Conservation (phyloP, 1,140 invertebrate species). For the Sesamia nonagrioides region DNA sequence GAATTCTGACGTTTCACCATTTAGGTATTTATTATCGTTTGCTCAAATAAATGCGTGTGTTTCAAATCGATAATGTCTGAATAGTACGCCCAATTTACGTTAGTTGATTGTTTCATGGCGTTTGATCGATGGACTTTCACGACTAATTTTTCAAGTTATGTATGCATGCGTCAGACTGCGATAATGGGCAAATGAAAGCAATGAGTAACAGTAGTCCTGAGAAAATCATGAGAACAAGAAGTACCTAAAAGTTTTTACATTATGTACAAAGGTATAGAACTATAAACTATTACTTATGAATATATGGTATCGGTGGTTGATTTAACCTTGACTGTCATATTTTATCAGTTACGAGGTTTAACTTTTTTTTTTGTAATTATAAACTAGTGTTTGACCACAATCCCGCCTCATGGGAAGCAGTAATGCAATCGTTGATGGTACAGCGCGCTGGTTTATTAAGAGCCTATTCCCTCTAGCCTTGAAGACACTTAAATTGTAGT, state of each 20-base stretch:
- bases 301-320: not conserved
- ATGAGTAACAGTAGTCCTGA: constrained; percentile 1
- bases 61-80: constrained; percentile 41
- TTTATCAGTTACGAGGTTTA: not conserved
- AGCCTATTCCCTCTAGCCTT: too few relatives aligned
- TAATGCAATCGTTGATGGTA: too few relatives aligned
- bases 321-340: constrained; percentile 13
- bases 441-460: too few relatives aligned
- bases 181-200: constrained; percentile 29
- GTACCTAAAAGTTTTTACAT: not conserved
- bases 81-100: constrained; percentile 34
- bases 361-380: too few relatives aligned
- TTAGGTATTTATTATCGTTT: constrained; percentile 33
- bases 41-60: constrained; percentile 36
- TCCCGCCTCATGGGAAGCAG: too few relatives aligned
- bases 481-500: too few relatives aligned
- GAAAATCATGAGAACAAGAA: not conserved
- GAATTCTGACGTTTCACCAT: constrained; percentile 33
- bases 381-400: too few relatives aligned
- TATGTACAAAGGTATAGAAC: not conserved
- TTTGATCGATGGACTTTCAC: constrained; percentile 44
- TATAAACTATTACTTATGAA: not conserved
- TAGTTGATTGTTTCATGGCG: constrained; percentile 36
- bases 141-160: constrained; percentile 21
- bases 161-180: constrained; percentile 27